Evolutionary conservation across 2,797 vertebrate genomes (phyloP).

Genomic region (Pseudopleuronectes americanus): DNA sequence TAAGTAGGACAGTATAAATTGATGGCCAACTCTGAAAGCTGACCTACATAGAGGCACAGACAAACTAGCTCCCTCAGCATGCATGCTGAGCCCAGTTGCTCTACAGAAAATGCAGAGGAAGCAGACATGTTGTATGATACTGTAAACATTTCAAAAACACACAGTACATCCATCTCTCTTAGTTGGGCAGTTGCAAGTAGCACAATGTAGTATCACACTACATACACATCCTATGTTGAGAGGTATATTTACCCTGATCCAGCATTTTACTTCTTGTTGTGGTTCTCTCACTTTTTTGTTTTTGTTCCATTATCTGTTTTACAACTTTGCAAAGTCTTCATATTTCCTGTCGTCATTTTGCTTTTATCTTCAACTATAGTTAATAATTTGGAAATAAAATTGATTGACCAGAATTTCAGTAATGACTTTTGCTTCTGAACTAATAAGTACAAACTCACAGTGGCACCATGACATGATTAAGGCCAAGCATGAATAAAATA

Average conservation of each 20-base stretch:
- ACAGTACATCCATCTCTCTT: slow-evolving; percentile 2
- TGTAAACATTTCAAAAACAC: slow-evolving; percentile 55
- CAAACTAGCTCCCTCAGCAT: slow-evolving; percentile 80
- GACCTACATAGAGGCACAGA: slow-evolving; percentile 87
- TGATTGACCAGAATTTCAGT: too few species aligned
- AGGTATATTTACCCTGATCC: neutral
- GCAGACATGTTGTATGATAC: slow-evolving; percentile 59
- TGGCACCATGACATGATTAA: slow-evolving; percentile 17
- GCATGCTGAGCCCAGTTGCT: slow-evolving; percentile 69
- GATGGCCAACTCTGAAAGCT: slow-evolving; percentile 85
- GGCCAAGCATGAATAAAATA: slow-evolving; percentile 39
- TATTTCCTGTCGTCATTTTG: slow-evolving; percentile 10
- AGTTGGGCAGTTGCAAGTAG: slow-evolving; percentile 7
- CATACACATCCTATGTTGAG: neutral
- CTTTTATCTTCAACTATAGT: neutral
- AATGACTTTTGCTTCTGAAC: slow-evolving; percentile 11
- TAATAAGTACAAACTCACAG: slow-evolving; percentile 32
- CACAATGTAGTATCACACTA: neutral
- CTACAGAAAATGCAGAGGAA: slow-evolving; percentile 67
- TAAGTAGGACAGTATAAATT: slow-evolving; percentile 87
- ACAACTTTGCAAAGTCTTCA: neutral
- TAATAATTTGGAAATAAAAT: neutral
- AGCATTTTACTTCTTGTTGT: neutral
- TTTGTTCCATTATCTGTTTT: neutral
- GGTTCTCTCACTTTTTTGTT: neutral